A percentile compares a stretch with the other conserved stretches of the same genome.
These are phyloP conservation scores for Syngnathus floridae DNA, from an alignment of 2,113 vertebrate genomes.

Conservation along the genomic window DNA sequence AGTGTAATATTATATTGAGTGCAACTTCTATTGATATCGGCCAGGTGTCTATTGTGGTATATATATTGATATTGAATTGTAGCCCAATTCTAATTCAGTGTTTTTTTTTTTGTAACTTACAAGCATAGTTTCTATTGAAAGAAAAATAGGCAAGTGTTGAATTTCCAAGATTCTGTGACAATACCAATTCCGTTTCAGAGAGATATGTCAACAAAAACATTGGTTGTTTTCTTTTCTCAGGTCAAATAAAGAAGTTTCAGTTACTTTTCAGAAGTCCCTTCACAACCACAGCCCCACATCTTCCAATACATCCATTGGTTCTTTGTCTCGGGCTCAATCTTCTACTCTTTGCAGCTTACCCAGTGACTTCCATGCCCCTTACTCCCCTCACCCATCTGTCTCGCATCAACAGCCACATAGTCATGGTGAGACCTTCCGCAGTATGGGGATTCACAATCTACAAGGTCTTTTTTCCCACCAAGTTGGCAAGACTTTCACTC, in stretches of 20 bases:
- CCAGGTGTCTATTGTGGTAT: too few relatives aligned
- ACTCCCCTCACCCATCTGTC: constrained; percentile 52
- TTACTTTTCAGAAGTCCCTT: constrained; percentile 73
- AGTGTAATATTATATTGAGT: too few relatives aligned
- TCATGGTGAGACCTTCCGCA: constrained; percentile 35
- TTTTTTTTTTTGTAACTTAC: too few relatives aligned
- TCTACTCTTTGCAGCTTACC: constrained; percentile 79
- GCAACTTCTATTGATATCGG: too few relatives aligned
- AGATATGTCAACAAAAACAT: not conserved
- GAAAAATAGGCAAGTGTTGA: too few relatives aligned
- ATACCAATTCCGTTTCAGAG: too few relatives aligned
- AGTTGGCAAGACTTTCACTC: constrained; percentile 60
- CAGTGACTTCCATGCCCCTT: constrained; percentile 72
- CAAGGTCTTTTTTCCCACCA: constrained; percentile 52
- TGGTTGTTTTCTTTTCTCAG: constrained; percentile 62
- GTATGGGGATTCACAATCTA: constrained; percentile 40
- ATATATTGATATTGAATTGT: too few relatives aligned
- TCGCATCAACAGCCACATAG: constrained; percentile 54
- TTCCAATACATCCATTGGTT: constrained; percentile 87
- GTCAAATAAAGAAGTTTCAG: constrained; percentile 80
- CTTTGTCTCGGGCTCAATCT: constrained; percentile 86
- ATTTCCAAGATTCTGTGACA: too few relatives aligned
- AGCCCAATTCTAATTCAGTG: too few relatives aligned
- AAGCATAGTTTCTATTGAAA: too few relatives aligned
- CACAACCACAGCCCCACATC: constrained; percentile 95